These are phyloP conservation scores for Drosophila quadrilineata DNA, from an alignment of 1,140 invertebrate species.

Conservation along the genomic window DNA sequence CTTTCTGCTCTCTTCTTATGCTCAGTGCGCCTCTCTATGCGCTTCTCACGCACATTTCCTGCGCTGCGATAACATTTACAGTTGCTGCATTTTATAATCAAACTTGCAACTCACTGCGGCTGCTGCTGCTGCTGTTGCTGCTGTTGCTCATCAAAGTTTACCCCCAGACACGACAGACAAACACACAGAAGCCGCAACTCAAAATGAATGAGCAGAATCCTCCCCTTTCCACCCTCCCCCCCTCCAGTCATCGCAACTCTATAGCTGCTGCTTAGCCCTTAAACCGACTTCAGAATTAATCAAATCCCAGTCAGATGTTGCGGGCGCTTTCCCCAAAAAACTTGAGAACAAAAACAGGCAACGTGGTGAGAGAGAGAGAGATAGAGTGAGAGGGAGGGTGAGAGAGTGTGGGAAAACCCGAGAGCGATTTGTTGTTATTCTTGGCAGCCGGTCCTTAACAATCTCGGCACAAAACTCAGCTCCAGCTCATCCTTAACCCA, in stretches of 20 bases:
- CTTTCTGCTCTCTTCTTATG: too few species aligned
- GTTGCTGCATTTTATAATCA: constrained; percentile 77
- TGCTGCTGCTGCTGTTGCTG: constrained; percentile 62
- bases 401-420: too few species aligned
- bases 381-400: too few species aligned
- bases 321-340: constrained; percentile 75
- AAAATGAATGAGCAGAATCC: constrained; percentile 63
- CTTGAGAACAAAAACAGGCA: constrained; percentile 62
- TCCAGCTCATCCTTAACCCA: not conserved
- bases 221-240: not conserved
- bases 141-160: constrained; percentile 68
- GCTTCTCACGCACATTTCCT: constrained; percentile 58
- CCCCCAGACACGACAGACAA: constrained; percentile 68
- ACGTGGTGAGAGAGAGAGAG: too few species aligned
- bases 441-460: constrained; percentile 48
- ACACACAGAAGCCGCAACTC: constrained; percentile 54
- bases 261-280: constrained; percentile 62
- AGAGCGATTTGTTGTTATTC: constrained; percentile 55
- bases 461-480: constrained; percentile 10
- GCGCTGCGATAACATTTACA: constrained; percentile 71
- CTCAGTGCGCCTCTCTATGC: not conserved
- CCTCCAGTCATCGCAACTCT: not conserved
- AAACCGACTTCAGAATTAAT: constrained; percentile 78
- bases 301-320: constrained; percentile 77
- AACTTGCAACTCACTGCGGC: constrained; percentile 72